These are phyloP conservation scores for Eospalax fontanierii DNA, from an alignment of 2,797 vertebrate species.

Conservation along the genomic window DNA sequence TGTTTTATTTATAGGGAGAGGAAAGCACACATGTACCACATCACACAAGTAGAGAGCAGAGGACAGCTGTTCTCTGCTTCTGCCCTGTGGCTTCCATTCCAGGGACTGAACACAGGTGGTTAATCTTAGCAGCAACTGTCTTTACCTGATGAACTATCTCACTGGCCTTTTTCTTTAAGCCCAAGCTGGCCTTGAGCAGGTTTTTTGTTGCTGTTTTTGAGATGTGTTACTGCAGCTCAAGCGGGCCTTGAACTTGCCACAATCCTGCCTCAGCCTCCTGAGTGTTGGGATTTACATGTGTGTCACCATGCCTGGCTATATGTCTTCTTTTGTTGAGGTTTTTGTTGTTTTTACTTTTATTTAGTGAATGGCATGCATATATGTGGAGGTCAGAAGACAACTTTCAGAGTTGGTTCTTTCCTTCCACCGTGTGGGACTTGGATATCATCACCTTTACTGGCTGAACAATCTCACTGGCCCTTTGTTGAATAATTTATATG, in stretches of 20 bases:
- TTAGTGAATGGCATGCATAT: not conserved
- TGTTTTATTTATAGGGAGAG: not conserved
- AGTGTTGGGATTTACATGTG: not conserved
- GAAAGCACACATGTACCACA: no score
- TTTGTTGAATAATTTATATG: constrained; percentile 8
- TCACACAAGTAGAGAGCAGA: not conserved
- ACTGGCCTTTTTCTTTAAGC: not conserved
- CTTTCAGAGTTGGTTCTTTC: not conserved
- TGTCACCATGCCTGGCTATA: not conserved
- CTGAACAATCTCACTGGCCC: not conserved
- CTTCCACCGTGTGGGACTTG: not conserved
- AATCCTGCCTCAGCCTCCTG: not conserved
- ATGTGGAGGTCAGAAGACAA: not conserved
- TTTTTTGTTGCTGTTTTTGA: not conserved
- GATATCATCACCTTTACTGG: not conserved
- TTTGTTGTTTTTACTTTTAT: not conserved
- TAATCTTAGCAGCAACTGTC: not conserved
- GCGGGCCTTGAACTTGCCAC: no score
- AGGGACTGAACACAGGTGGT: not conserved
- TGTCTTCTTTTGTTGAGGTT: constrained; percentile 53
- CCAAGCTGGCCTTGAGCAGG: not conserved
- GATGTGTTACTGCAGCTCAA: not conserved
- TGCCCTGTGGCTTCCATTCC: no score
- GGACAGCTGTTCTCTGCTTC: not conserved
- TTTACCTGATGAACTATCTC: not conserved